Conservation (phyloP, 37 sponge, comb jelly and placozoan genomes). For the Spongilla lacustris region DNA sequence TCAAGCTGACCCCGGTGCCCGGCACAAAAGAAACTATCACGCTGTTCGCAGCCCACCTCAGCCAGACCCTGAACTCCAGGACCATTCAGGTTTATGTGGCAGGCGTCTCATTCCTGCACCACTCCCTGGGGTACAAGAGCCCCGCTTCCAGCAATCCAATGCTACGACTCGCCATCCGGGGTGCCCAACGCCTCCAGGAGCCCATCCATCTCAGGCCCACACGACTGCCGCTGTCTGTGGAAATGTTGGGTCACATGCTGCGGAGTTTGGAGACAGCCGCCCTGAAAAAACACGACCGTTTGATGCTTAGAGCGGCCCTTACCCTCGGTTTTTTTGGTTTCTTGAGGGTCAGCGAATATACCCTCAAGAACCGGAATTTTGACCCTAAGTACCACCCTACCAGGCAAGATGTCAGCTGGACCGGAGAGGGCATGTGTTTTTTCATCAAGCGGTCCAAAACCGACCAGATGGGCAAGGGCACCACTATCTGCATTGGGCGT, state of each 20-base stretch:
- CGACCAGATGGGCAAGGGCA: conserved; percentile 7
- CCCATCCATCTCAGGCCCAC: neutral
- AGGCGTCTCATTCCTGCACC: neutral
- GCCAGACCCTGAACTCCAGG: neutral
- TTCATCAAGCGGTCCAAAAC: conserved; percentile 15
- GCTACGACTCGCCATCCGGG: neutral
- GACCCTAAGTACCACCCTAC: neutral
- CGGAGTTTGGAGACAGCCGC: too few relatives aligned
- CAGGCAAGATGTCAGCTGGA: neutral
- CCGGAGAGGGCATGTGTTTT: neutral
- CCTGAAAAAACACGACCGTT: conserved; percentile 6
- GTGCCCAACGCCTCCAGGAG: neutral
- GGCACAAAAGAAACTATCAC: neutral
- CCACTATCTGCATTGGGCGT: neutral
- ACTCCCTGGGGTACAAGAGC: neutral
- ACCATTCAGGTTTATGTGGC: conserved; percentile 11
- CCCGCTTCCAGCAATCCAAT: neutral
- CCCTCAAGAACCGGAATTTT: neutral
- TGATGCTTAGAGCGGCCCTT: conserved; percentile 15
- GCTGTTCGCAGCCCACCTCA: neutral
- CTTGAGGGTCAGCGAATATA: conserved; percentile 27
- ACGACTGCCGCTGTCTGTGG: conserved; percentile 27
- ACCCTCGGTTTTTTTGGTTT: conserved; percentile 30
- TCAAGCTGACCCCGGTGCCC: neutral
- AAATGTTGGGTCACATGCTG: neutral